A percentile compares a stretch with the other conserved stretches of the same genome.
Evolutionary conservation across 1,140 invertebrate genomes (phyloP).

Genomic region (Drosophila subpulchrella): DNA sequence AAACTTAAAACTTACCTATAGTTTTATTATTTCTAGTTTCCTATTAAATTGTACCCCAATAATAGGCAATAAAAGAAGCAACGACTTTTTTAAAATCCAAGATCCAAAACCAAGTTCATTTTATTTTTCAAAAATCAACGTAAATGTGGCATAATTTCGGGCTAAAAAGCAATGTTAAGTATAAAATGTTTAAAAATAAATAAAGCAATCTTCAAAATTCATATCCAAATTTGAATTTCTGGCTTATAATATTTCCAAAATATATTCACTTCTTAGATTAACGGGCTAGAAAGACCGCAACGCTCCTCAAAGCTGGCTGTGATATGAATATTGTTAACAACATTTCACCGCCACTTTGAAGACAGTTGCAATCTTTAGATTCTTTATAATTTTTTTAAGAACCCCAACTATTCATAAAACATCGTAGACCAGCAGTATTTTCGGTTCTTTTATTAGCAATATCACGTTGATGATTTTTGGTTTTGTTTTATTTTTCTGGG

Average conservation of each 20-base stretch:
- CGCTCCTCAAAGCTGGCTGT: conserved; percentile 94
- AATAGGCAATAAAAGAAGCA: conserved; percentile 15
- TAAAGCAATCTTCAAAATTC: too few relatives aligned
- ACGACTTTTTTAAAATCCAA: not conserved
- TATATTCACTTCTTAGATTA: not conserved
- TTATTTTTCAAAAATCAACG: not conserved
- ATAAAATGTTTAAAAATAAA: not conserved
- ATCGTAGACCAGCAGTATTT: conserved; percentile 29
- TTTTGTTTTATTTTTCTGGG: conserved; percentile 34
- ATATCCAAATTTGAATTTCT: rapidly evolving
- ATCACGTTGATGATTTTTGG: conserved; percentile 77
- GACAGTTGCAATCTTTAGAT: conserved; percentile 47
- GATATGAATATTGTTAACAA: conserved; percentile 88
- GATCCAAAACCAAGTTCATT: not conserved
- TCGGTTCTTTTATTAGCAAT: conserved; percentile 67
- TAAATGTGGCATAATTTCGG: conserved; percentile 13
- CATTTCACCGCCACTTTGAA: conserved; percentile 70
- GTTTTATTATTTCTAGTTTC: not conserved
- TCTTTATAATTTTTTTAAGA: not conserved
- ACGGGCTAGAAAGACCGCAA: conserved; percentile 9
- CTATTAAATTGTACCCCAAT: conserved; percentile 1
- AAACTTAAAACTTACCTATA: too few relatives aligned
- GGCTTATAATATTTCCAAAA: not conserved
- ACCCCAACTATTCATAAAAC: conserved; percentile 27
- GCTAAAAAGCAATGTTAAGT: not conserved